These are phyloP conservation scores for Macrotrachela quadricornifera DNA, from an alignment of 1,140 invertebrate genomes.

Conservation along the genomic window DNA sequence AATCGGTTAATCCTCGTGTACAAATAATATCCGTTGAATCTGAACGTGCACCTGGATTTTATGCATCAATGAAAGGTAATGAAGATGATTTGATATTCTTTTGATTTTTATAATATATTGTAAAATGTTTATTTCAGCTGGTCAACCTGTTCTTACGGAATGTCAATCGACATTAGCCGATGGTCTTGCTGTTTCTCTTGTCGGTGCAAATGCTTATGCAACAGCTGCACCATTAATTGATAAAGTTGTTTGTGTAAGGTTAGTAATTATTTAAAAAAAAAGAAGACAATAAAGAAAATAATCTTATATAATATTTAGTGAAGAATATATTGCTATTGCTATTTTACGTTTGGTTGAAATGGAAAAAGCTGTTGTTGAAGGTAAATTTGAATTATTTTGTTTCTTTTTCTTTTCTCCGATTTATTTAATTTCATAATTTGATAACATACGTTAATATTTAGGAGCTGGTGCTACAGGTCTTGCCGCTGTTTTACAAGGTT, in stretches of 20 bases:
- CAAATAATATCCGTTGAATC: slow-evolving; percentile 56
- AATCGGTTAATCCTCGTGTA: slow-evolving; percentile 54
- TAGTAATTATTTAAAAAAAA: slow-evolving; percentile 7
- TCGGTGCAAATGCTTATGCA: slow-evolving; percentile 63
- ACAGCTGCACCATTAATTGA: slow-evolving; percentile 55
- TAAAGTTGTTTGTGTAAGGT: slow-evolving; percentile 43
- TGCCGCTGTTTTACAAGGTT: slow-evolving; percentile 59
- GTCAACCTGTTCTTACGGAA: slow-evolving; percentile 43
- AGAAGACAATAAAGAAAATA: not conserved
- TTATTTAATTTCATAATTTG: too few relatives aligned
- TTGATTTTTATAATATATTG: too few relatives aligned
- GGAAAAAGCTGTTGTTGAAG: slow-evolving; percentile 79
- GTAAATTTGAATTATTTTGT: slow-evolving; percentile 15
- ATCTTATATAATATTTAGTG: slow-evolving; percentile 10
- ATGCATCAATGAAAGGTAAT: slow-evolving; percentile 40
- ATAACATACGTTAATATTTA: too few relatives aligned
- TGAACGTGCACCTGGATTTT: slow-evolving; percentile 63
- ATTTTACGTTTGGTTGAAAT: slow-evolving; percentile 63
- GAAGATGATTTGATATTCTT: too few relatives aligned
- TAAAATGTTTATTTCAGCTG: slow-evolving; percentile 14
- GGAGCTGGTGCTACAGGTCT: slow-evolving; percentile 58
- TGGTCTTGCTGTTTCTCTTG: slow-evolving; percentile 62
- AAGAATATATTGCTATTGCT: slow-evolving; percentile 53
- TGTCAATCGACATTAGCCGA: slow-evolving; percentile 61
- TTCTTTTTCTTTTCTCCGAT: too few relatives aligned